Base-by-base conservation (phyloP, 1,140 invertebrate species). In the Polypedilum pembai region DNA sequence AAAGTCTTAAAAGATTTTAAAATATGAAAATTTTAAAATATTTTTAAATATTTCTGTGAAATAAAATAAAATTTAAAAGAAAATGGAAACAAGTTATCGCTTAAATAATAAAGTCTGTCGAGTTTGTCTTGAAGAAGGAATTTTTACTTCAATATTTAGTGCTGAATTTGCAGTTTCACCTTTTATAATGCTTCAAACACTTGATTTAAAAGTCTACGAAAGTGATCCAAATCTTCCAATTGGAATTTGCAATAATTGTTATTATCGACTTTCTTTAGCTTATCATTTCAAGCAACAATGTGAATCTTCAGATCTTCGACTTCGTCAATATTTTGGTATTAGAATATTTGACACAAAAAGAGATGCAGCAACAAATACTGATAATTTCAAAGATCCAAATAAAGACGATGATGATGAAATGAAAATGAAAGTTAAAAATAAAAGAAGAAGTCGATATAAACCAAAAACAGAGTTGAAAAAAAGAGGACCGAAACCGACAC, bases 251-350 rank as follows among this genome's bases (percentile, higher is more conserved):
- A 88, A 87, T 75, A 88, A 88, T 76, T 89, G 88, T 77, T 83
- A 88, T 7, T 87, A 88, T 66, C 85, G 87, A 72, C 77, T 89
- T 41, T 88, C 88, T 24, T 83, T 88, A 12, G 87, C 88, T 8
- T 89, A 87, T 78, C 87, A 89, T 77, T 89, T 89, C 75, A 89
- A 89, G 79, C 86, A 87, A 76, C 85, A 87, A 75, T 89, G 86
- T 78, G 87, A 89, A 79, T 86, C 84, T 74, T 87, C 87, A 0
- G 88, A 89, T 79, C 78, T 86, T 21, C 83, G 87, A 75, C 77
- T 89, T 41, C 81, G 88, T 41, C 86, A 88, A 79, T 88, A 87
- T 80, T 82, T 88, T 75, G 86, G 87, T 21, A 78, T 87, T 75
- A 79, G 1, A 80, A 82, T 56, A 56, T 76, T 74, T 75, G 77